Evolutionary conservation across 2,888 invertebrate species (phyloP), one percentile per base, ranked within the genome.

Genomic region (Pristionchus exspectatus): DNA sequence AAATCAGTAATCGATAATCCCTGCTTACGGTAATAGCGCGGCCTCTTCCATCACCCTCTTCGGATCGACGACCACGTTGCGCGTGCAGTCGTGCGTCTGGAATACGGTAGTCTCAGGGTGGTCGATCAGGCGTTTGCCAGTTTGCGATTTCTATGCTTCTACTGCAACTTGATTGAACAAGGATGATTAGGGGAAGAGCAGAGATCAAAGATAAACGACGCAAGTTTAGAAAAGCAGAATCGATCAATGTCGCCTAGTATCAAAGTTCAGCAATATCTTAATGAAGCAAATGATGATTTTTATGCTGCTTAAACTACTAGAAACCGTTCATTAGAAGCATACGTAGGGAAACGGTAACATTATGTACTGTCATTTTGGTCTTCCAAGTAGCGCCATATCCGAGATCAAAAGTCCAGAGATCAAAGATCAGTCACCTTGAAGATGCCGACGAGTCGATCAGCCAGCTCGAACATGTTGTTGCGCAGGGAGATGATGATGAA

Each of bases 401-500:
- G n/a, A n/a, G n/a, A 38, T 38, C 38, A 38, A 5, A 38, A 38
- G n/a, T 38, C 38, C 38, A 38, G 33, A 81, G 27, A 81, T 44
- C 50, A 81, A 50, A 38, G 44, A 24, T 50, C 38, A 14, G 30
- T 18, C 12, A 96, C 97, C 96, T 99, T 99, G 96, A 97, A 99
- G 92, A 99, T 98, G 1, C 99, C 99, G 24, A 99, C 97, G 14
- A 99, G 96, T 90, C 97, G 96, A 95, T 98, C 97, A 0, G 97
- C 97, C 27, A 98, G 96, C 95, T 99, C 98, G 95, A 98, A 99
- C 99, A 99, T 99, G 95, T 99, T 98, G 91, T 98, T 97, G 0
- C 99, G 96, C 66, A 99, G 96, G 0, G 99, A 98, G 91, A 99
- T 98, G 92, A 99, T 98, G 91, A 99, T 98, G 95, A 99, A 99